Percentiles rank a stretch among this genome's conserved stretches.
These are phyloP conservation scores for Lycaena phlaeas DNA, from an alignment of 2,888 invertebrate species.

Conservation along the genomic window DNA sequence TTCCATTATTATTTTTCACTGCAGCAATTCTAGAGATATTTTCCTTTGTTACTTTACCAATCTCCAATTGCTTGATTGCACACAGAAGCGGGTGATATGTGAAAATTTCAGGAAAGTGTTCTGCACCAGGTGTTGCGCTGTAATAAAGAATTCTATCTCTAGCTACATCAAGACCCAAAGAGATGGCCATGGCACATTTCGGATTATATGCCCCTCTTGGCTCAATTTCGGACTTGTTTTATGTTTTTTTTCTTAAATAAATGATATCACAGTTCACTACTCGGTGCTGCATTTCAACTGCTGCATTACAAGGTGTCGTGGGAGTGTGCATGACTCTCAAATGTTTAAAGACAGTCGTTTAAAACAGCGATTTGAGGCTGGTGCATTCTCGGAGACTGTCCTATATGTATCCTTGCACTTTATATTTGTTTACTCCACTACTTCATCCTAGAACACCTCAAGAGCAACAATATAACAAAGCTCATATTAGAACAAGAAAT, in stretches of 20 bases:
- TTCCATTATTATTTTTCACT: background rate
- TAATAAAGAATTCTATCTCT: conserved; percentile 1
- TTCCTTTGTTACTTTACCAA: background rate
- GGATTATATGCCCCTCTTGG: too few relatives aligned
- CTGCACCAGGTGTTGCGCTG: conserved; percentile 2
- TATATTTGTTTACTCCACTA: conserved; percentile 3
- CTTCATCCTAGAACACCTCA: too few relatives aligned
- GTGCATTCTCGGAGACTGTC: conserved; percentile 5
- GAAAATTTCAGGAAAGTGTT: background rate
- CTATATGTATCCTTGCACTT: background rate
- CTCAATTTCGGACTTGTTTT: too few relatives aligned
- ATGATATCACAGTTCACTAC: too few relatives aligned
- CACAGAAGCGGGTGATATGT: background rate
- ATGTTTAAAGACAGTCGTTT: conserved; percentile 17
- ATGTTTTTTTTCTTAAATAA: too few relatives aligned
- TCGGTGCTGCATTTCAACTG: too few relatives aligned
- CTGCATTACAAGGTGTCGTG: conserved; percentile 18
- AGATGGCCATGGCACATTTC: background rate
- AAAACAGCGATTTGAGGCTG: conserved; percentile 16
- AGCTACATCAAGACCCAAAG: background rate
- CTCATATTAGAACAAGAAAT: too few relatives aligned
- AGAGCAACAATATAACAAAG: background rate
- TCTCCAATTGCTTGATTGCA: background rate
- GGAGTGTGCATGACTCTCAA: conserved; percentile 20
- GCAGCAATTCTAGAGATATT: background rate